Conservation (phyloP, 2,113 vertebrate species). For the Corythaeola cristata region DNA sequence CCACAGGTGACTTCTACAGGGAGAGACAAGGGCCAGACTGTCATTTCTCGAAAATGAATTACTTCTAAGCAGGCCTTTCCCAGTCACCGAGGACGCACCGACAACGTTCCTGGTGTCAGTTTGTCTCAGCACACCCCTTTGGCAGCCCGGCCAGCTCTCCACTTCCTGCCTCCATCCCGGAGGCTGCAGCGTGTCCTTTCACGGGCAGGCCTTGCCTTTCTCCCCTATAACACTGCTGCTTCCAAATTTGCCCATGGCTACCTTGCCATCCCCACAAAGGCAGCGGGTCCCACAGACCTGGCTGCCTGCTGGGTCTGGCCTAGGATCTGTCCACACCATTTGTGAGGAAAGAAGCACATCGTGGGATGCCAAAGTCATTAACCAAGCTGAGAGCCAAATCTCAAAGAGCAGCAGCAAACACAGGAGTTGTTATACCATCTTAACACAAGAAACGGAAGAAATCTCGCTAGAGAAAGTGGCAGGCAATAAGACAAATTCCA, state of each 20-base stretch:
- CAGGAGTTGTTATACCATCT: not conserved
- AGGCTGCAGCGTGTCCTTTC: not conserved
- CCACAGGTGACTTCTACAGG: not conserved
- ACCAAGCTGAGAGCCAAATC: not conserved
- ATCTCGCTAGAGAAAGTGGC: not conserved
- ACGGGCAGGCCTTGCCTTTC: not conserved
- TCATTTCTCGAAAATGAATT: not conserved
- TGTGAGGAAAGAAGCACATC: not conserved
- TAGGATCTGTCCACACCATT: not conserved
- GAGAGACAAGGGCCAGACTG: not conserved
- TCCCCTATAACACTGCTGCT: not conserved
- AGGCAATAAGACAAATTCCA: not conserved
- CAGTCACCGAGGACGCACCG: not conserved
- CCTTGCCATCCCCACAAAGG: not conserved
- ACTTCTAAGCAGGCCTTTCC: not conserved
- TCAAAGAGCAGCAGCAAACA: not conserved
- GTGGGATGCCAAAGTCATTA: not conserved
- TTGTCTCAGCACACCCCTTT: not conserved
- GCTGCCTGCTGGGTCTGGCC: not conserved
- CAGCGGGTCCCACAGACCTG: not conserved
- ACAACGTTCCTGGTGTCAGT: not conserved
- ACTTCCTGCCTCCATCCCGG: accelerated
- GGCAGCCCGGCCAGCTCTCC: not conserved
- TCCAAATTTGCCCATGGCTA: not conserved
- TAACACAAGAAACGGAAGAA: not conserved